A percentile compares a stretch with the other conserved stretches of the same genome.
Evolutionary conservation across 2,797 vertebrate genomes (phyloP).

Genomic region (Ataeniobius toweri): DNA sequence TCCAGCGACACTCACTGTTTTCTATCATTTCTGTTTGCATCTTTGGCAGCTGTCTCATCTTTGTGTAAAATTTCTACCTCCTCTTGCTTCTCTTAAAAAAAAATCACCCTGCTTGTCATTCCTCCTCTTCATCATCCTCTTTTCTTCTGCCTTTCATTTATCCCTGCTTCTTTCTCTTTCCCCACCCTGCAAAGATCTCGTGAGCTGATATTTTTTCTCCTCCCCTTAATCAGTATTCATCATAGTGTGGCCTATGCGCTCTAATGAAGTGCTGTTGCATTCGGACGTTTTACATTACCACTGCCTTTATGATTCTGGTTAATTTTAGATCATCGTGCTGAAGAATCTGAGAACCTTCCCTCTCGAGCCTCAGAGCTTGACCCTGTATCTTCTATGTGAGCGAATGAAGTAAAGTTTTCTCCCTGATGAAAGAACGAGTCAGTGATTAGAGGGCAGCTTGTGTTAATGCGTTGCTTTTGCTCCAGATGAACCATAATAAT

Average conservation of each 20-base stretch:
- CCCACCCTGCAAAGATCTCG: constrained; percentile 17
- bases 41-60: constrained; percentile 2
- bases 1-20: background rate
- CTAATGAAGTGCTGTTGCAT: constrained; percentile 52
- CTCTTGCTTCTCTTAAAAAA: background rate
- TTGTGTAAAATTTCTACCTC: background rate
- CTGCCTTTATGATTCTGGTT: constrained; percentile 45
- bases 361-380: constrained; percentile 1
- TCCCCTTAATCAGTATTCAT: constrained; percentile 56
- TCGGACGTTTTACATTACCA: constrained; percentile 37
- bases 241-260: constrained; percentile 27
- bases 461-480: background rate
- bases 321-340: constrained; percentile 64
- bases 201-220: constrained; percentile 11
- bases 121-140: constrained; percentile 15
- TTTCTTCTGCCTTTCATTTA: constrained; percentile 20
- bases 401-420: constrained; percentile 3
- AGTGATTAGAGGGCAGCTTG: background rate
- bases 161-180: background rate
- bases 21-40: background rate
- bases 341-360: constrained; percentile 48
- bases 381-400: constrained; percentile 9
- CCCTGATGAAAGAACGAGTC: constrained; percentile 12
- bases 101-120: background rate
- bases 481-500: constrained; percentile 1